A percentile compares a stretch with the other conserved stretches of the same genome.
Evolutionary conservation across 2,888 invertebrate species (phyloP).

Genomic region (Netelia fuscicornis): DNA sequence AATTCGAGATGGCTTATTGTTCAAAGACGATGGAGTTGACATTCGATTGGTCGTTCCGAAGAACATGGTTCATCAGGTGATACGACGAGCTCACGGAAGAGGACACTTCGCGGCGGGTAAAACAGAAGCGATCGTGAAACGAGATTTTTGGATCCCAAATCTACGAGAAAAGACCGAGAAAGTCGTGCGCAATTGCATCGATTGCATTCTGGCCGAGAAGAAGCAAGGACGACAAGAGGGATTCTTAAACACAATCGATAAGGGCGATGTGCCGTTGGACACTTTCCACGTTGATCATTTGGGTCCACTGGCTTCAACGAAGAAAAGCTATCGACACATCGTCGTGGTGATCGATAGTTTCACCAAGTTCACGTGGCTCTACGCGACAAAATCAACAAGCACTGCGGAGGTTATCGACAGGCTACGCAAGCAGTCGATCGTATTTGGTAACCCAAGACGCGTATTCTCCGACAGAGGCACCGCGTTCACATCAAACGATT

Average conservation of each 20-base stretch:
- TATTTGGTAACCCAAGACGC: constrained; percentile 62
- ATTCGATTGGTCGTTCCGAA: constrained; percentile 39
- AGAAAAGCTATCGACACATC: constrained; percentile 52
- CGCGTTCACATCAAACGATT: constrained; percentile 56
- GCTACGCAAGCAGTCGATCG: constrained; percentile 47
- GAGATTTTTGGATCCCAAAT: constrained; percentile 56
- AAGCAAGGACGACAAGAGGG: constrained; percentile 58
- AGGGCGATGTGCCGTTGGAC: constrained; percentile 39
- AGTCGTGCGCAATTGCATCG: constrained; percentile 65
- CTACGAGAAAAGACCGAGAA: constrained; percentile 55
- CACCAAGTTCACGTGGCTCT: constrained; percentile 61
- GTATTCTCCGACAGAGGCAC: constrained; percentile 57
- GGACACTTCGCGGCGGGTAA: constrained; percentile 40
- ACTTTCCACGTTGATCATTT: constrained; percentile 59
- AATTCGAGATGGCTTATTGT: constrained; percentile 38
- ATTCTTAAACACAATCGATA: constrained; percentile 37
- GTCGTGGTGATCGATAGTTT: constrained; percentile 57
- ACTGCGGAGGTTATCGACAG: constrained; percentile 41
- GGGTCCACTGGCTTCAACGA: constrained; percentile 52
- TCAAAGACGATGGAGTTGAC: constrained; percentile 42
- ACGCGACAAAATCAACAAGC: constrained; percentile 61
- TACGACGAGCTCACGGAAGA: constrained; percentile 49
- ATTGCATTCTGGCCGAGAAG: constrained; percentile 65
- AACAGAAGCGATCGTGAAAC: constrained; percentile 38
- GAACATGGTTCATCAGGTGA: constrained; percentile 53